Base-by-base conservation (phyloP, 2,888 invertebrate genomes). In the Galeruca laticollis region DNA sequence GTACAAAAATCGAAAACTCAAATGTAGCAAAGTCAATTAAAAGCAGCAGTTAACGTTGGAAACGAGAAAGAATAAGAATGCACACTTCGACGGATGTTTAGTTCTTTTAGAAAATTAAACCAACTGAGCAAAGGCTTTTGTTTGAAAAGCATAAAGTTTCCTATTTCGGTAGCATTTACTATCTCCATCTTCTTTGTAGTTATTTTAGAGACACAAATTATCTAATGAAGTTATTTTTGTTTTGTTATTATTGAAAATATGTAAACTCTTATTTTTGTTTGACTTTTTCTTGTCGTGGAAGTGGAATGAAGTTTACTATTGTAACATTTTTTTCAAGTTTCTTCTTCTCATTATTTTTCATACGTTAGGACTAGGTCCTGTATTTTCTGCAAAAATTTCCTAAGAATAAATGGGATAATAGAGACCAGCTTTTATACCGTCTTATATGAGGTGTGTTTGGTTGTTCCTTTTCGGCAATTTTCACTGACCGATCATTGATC, bases 11-110 rank as follows among this genome's bases (percentile, higher is more conserved):
- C 35, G 11, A 54, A 63, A 52, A 54, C 54, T 54, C 26, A 40
- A 52, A 63, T 63, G 63, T 63, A 54, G 40, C 40, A 63, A 63
- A 63, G 63, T 63, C 63, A 54, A 63, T 63, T 63, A 63, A 54
- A 63, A 47, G 43, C 35, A 63, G 54, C 63, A 62, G 51, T 62
- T 62, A 62, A 35, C 62, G 54, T 54, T 63, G 54, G 40, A 63
- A 63, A 52, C 21, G 37, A 52, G 52, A 52, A 37, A 62, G 62
- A 20, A 62, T 21, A 37, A 37, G n/a, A 52, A 31, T 26, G 52
- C 15, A 63, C 56, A 15, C 54, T 54, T 54, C 40, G 40, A 26
- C 15, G 54, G 11, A 54, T 54, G 54, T 40, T 63, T 54, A 63
- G 37, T 40, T 63, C 31, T 54, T 54, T 54, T 52, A 40, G 40